Conservation (phyloP, 2,797 vertebrate genomes). For the Anabas testudineus region DNA sequence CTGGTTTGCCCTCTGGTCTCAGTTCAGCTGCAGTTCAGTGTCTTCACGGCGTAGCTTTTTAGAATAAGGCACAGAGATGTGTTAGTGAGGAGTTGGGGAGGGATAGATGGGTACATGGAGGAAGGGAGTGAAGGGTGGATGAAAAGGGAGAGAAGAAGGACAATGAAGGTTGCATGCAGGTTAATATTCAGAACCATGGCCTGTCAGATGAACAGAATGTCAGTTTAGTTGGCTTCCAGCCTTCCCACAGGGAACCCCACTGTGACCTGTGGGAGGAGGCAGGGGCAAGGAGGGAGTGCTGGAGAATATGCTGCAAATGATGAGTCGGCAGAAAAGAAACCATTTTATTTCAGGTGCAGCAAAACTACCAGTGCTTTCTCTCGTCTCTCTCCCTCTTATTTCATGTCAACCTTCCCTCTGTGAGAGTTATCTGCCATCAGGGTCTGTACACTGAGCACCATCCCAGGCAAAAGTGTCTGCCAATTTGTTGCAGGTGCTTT, state of each 20-base stretch:
- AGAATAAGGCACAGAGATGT: slow-evolving; percentile 7
- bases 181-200: slow-evolving; percentile 62
- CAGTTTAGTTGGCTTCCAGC: slow-evolving; percentile 55
- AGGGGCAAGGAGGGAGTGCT: slow-evolving; percentile 6
- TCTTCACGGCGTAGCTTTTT: slow-evolving; percentile 33
- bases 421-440: slow-evolving; percentile 69
- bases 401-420: slow-evolving; percentile 55
- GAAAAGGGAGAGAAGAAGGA: slow-evolving; percentile 41
- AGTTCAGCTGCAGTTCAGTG: slow-evolving; percentile 62
- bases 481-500: slow-evolving; percentile 73
- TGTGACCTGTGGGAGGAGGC: slow-evolving; percentile 31
- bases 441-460: slow-evolving; percentile 59
- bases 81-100: slow-evolving; percentile 11
- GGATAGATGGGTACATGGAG: background rate
- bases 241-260: slow-evolving; percentile 59
- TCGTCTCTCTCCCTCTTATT: slow-evolving; percentile 36
- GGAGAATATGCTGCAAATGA: slow-evolving; percentile 40
- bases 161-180: slow-evolving; percentile 61
- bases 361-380: slow-evolving; percentile 42
- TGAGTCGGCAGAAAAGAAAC: slow-evolving; percentile 71
- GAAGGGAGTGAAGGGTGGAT: slow-evolving; percentile 26
- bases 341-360: slow-evolving; percentile 52
- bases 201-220: slow-evolving; percentile 67
- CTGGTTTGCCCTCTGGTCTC: slow-evolving; percentile 47
- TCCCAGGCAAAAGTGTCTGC: slow-evolving; percentile 65